These are phyloP conservation scores for Sebastes oblongus DNA, from an alignment of 2,797 vertebrate species.

Conservation along the genomic window DNA sequence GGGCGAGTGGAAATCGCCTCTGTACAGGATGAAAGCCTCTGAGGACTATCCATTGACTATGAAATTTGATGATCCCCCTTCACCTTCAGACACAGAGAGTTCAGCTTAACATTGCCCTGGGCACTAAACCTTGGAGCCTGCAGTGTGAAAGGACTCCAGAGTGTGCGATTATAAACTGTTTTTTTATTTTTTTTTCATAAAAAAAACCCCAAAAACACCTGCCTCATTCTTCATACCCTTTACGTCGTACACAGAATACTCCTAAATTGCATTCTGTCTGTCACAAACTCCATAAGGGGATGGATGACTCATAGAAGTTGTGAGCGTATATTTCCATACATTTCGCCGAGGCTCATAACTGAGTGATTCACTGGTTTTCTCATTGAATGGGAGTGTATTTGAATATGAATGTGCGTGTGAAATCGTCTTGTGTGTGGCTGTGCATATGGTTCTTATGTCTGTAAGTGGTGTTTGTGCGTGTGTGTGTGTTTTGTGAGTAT, in stretches of 20 bases:
- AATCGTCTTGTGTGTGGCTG: constrained; percentile 50
- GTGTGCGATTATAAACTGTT: constrained; percentile 40
- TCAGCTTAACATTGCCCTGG: constrained; percentile 79
- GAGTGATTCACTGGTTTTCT: constrained; percentile 61
- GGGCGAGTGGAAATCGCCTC: constrained; percentile 69
- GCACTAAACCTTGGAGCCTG: constrained; percentile 75
- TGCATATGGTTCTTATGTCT: constrained; percentile 56
- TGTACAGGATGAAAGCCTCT: constrained; percentile 72
- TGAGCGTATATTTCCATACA: constrained; percentile 70
- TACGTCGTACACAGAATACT: constrained; percentile 50
- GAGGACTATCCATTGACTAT: constrained; percentile 75
- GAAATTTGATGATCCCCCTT: constrained; percentile 76
- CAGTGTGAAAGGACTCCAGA: constrained; percentile 58
- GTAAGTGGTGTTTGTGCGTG: constrained; percentile 33
- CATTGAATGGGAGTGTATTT: constrained; percentile 65
- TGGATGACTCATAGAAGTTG: constrained; percentile 62
- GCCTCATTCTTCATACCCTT: constrained; percentile 59
- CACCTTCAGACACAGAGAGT: constrained; percentile 74
- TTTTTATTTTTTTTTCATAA: constrained; percentile 15
- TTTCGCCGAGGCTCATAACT: constrained; percentile 59
- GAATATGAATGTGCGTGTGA: constrained; percentile 73
- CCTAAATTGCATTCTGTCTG: constrained; percentile 66
- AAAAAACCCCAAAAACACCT: constrained; percentile 46
- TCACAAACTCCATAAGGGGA: constrained; percentile 59
- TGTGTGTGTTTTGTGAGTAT: constrained; percentile 38